Conservation (phyloP, 2,113 vertebrate genomes). For the Sarotherodon lohbergeri region DNA sequence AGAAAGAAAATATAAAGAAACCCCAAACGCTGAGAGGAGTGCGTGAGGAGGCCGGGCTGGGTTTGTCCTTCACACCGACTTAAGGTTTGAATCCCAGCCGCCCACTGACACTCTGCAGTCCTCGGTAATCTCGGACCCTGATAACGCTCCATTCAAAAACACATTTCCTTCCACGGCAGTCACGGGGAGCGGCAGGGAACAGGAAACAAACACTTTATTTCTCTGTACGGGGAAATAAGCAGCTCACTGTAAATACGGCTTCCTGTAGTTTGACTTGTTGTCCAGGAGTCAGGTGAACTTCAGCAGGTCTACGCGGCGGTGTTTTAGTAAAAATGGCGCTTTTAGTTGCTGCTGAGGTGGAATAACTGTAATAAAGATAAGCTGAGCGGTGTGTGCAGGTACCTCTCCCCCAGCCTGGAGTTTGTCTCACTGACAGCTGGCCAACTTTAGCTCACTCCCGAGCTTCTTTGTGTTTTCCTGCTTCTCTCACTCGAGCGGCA, state of each 20-base stretch:
- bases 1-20: neutral
- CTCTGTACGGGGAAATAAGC: neutral
- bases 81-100: neutral
- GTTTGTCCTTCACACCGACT: neutral
- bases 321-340: neutral
- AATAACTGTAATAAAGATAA: neutral
- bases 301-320: fast-evolving
- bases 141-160: neutral
- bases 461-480: neutral
- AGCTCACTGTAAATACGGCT: neutral
- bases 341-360: neutral
- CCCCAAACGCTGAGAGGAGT: neutral
- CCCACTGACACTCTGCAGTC: fast-evolving
- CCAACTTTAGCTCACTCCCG: neutral
- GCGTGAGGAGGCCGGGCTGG: neutral
- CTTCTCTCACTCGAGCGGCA: neutral
- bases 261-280: neutral
- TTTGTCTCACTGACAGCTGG: neutral
- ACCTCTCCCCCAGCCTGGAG: neutral
- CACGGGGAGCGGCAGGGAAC: neutral
- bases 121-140: neutral
- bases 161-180: neutral
- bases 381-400: neutral
- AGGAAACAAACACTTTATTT: neutral
- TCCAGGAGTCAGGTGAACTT: neutral